phyloP scores from a whole-genome alignment of 2,797 vertebrate species.

The Pachyuromys duprasi region DNA sequence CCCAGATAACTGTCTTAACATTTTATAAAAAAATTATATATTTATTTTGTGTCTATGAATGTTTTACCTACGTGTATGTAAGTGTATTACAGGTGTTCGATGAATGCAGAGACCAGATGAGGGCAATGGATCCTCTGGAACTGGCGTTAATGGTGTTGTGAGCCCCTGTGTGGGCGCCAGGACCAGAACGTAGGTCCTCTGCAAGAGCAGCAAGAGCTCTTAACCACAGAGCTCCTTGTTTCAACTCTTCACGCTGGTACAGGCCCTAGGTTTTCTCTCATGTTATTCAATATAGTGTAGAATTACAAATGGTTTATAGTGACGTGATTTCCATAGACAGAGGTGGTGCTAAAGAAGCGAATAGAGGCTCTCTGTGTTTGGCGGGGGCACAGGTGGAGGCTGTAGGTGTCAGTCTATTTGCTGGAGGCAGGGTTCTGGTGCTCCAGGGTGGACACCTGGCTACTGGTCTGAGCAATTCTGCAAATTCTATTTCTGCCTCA shows the following conservation, averaged over 20 bases:
- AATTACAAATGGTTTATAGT: background rate
- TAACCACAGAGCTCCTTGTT: background rate
- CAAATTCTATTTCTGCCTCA: background rate
- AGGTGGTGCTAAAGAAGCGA: slow-evolving; percentile 6
- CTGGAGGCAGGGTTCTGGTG: background rate
- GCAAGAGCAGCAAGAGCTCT: background rate
- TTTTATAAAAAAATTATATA: background rate
- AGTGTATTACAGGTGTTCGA: background rate
- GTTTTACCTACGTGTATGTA: background rate
- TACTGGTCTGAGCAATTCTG: background rate
- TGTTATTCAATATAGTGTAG: background rate
- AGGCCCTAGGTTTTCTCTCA: background rate
- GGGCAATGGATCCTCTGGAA: background rate
- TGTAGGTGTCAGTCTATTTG: background rate
- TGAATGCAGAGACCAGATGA: background rate
- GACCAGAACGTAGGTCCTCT: background rate
- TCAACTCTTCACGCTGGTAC: background rate
- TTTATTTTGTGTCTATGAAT: background rate
- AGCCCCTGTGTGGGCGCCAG: background rate
- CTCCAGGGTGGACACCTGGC: background rate
- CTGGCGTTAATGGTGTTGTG: background rate
- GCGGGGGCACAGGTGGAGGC: too few species aligned
- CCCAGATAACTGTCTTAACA: background rate
- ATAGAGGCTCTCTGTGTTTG: background rate
- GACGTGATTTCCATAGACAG: background rate